These are phyloP conservation scores for Paramormyrops hopkinsi DNA, from an alignment of 2,797 vertebrate species.

Conservation along the genomic window DNA sequence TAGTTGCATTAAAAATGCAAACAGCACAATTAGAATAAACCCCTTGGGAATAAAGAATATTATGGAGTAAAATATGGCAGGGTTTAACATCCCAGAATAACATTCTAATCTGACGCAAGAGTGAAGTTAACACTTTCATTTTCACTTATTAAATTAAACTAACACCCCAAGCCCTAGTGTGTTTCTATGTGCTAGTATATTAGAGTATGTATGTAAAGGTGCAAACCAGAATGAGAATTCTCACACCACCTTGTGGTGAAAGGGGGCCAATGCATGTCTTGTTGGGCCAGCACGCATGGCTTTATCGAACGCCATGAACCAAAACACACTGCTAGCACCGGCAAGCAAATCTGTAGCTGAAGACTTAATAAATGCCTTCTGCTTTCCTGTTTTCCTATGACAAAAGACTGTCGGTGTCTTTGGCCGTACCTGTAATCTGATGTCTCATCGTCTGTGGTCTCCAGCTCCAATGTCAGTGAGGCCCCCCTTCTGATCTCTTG, in stretches of 20 bases:
- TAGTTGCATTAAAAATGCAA: background rate
- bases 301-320: background rate
- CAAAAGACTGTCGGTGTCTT: background rate
- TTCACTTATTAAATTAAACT: background rate
- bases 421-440: background rate
- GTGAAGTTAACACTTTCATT: background rate
- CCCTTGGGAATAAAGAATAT: background rate
- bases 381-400: background rate
- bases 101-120: background rate
- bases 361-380: background rate
- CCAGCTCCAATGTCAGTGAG: background rate
- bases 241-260: slow-evolving; percentile 3
- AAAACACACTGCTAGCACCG: background rate
- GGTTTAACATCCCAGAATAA: background rate
- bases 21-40: background rate
- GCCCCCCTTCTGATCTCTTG: background rate
- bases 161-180: background rate
- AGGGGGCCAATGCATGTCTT: background rate
- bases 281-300: background rate
- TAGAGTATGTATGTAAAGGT: background rate
- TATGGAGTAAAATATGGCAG: background rate
- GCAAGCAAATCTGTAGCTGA: background rate
- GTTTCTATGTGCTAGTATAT: background rate
- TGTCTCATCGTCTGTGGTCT: background rate
- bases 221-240: background rate